Base-by-base conservation (phyloP, 2,113 vertebrate species). In the Solea senegalensis region DNA sequence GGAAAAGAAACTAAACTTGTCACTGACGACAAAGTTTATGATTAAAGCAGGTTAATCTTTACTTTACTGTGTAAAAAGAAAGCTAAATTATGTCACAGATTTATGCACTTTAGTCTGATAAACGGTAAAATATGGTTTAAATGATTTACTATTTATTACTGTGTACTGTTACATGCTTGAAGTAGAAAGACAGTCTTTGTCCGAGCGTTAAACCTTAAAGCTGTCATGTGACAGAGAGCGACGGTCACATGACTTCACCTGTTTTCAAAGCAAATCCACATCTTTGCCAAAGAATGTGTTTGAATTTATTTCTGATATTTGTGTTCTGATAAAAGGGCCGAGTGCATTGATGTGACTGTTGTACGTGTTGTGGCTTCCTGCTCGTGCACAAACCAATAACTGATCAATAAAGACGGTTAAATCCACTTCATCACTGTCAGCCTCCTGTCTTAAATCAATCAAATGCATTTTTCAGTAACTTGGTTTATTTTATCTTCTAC, bases 261-360 rank as follows among this genome's bases (percentile, higher is more conserved):
- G 40, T 45, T 64, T 77, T 44, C 26, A 7, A 65, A 66, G 71
- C 63, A 76, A 82, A 82, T 69, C 69, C 7, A 55, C 72, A 72
- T 85, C 55, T 84, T 79, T 88, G 84, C 88, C 90, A 91, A 89
- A 90, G 81, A 90, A 49, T 57, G 65, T 63, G 69, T 78, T 82
- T 72, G 44, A 65, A 66, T 61, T 72, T 66, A 57, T 28, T 21
- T 21, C 21, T 21, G 21, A 21, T 21, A 21, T 21, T 21, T 21
- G 21, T 21, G 21, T 21, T 21, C n/a, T n/a, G 55, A 73, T 28
- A 5, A 21, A 49, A 45, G 80, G 50, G 68, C 69, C 10, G 62
- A 74, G 70, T 67, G 78, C 64, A 59, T 72, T 34, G 28, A n/a
- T 65, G 8, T 28, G 1, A 27, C 40, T 79, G 52, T 69, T 40